Base-by-base conservation (phyloP, 2,113 vertebrate genomes). In the Shinisaurus crocodilurus region DNA sequence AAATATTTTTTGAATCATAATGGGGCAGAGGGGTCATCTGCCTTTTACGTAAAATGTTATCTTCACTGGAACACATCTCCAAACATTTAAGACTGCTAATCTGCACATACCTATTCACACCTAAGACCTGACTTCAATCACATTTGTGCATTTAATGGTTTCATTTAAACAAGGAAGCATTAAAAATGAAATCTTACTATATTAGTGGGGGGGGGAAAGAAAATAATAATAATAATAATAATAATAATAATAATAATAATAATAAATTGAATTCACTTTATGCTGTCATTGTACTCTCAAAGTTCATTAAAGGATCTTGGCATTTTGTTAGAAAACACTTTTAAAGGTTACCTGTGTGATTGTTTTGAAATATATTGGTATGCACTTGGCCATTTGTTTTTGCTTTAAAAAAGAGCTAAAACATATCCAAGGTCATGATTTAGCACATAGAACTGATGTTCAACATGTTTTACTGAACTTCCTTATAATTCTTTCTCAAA, bases 11-110 rank as follows among this genome's bases (percentile, higher is more conserved):
- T n/a, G 57, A 70, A 86, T 57, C 1, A 1, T 18, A 88, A 37
- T 69, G 20, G 34, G 32, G 15, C 34, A 69, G 25, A 70, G 23
- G 54, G 67, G 27, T 79, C 10, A 9, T 81, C 37, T 88, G 57
- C 27, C 74, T 70, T 80, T 86, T 34, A 86, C 40, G 40, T 69
- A 34, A 90, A 40, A 85, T 85, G n/a, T 80, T 48, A 79, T 50
- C 57, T n/a, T 57, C 60, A 57, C 3, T 85, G 57, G 40, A 85
- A 90, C 16, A 90, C 43, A 90, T 69, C 45, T 80, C 65, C n/a
- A 57, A 80, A 27, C 63, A 85, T 79, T 9, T 72, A 34, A 67
- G n/a, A 54, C 60, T 85, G 25, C 72, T 15, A 85, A 76, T 15
- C 16, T 60, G 34, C 32, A 83, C 69, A 83, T 25, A 43, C 29